phyloP scores from a whole-genome alignment of 2,888 invertebrate species.

The Limnephilus lunatus region DNA sequence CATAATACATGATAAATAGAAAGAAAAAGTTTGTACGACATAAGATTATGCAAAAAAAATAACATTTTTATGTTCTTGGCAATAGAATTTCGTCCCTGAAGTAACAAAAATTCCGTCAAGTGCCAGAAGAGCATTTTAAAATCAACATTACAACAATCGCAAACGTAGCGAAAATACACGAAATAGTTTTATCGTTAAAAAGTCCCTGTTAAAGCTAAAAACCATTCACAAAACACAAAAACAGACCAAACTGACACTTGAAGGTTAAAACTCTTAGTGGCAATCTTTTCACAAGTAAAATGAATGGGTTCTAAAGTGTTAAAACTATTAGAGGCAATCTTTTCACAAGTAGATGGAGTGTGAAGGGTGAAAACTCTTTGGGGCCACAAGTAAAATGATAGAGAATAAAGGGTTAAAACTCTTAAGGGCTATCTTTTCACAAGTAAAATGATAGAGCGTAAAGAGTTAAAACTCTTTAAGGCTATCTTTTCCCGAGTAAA shows the following conservation, averaged over 20 bases:
- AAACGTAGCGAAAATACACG: background rate
- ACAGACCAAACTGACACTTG: slow-evolving; percentile 74
- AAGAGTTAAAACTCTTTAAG: background rate
- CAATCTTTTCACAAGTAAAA: background rate
- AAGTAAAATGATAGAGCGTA: no score
- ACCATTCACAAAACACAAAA: slow-evolving; percentile 69
- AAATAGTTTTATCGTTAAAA: background rate
- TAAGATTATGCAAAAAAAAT: background rate
- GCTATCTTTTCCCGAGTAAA: background rate
- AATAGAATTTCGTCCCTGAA: background rate
- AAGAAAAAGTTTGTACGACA: background rate
- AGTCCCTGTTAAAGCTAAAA: slow-evolving; percentile 68
- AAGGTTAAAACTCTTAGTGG: background rate
- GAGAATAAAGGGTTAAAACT: background rate
- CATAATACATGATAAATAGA: background rate
- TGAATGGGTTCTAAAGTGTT: background rate
- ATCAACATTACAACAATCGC: background rate
- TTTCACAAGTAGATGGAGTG: background rate
- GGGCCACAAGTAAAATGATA: background rate
- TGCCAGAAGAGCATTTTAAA: background rate
- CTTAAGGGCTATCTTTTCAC: background rate
- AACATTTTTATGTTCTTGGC: background rate
- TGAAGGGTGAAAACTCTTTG: background rate
- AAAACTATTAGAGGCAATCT: background rate
- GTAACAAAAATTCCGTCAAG: background rate